Percentiles rank a stretch among this genome's conserved stretches.
These are phyloP conservation scores for Chitala chitala DNA, from an alignment of 2,113 vertebrate species.

Conservation along the genomic window DNA sequence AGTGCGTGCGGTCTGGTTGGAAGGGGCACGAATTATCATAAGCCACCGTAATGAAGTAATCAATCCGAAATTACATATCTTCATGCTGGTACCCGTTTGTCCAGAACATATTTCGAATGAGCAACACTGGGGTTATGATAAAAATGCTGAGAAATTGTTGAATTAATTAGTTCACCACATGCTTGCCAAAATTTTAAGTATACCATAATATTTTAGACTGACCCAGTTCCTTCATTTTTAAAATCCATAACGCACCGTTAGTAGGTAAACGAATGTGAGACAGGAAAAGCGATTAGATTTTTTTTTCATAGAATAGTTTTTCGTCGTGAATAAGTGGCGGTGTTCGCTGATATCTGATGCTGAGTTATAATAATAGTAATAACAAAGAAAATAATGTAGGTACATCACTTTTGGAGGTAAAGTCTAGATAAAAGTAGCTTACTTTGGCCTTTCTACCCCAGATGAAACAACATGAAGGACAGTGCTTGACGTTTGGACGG, in stretches of 20 bases:
- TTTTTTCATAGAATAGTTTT: background rate
- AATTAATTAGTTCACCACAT: background rate
- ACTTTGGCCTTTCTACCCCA: constrained; percentile 6
- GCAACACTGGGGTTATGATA: background rate
- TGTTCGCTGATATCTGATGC: background rate
- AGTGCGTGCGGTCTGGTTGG: constrained; percentile 23
- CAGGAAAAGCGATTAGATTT: background rate
- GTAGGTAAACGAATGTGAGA: background rate
- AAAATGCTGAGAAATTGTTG: background rate
- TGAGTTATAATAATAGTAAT: background rate
- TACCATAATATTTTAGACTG: constrained; percentile 3
- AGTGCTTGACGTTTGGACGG: background rate
- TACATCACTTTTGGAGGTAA: background rate
- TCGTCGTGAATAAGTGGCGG: background rate
- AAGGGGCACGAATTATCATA: background rate
- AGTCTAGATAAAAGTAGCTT: constrained; percentile 12
- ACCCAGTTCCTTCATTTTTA: background rate
- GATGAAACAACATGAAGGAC: background rate
- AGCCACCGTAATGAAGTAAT: background rate
- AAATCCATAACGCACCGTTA: background rate
- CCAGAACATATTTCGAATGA: background rate
- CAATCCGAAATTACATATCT: background rate
- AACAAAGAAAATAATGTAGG: background rate
- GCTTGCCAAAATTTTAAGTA: background rate
- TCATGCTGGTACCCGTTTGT: background rate